A percentile compares a stretch with the other conserved stretches of the same genome.
Conservation (phyloP, 1,140 invertebrate species). For the Calliphora vicina region DNA sequence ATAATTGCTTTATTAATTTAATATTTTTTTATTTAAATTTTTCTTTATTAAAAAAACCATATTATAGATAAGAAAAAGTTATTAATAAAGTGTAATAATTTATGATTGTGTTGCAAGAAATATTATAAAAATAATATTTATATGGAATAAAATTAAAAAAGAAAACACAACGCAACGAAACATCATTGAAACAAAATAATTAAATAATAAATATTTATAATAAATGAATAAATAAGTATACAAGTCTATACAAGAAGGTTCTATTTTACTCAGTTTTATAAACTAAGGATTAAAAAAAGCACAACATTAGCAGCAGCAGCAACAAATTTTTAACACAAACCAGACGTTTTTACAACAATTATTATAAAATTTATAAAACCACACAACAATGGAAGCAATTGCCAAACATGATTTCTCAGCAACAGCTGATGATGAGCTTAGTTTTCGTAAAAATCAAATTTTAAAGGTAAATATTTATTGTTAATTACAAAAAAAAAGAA, state of each 20-base stretch:
- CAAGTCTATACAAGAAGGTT: not conserved
- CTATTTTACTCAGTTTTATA: not conserved
- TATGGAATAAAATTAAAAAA: not conserved
- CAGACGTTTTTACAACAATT: constrained; percentile 29
- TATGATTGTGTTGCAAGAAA: constrained; percentile 13
- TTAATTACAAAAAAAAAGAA: too few relatives aligned
- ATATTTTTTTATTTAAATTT: not conserved
- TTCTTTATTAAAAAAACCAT: too few relatives aligned
- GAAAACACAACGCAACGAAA: constrained; percentile 20
- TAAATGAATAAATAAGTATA: not conserved
- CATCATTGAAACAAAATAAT: not conserved
- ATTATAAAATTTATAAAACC: constrained; percentile 39
- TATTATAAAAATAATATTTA: not conserved
- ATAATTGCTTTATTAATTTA: not conserved
- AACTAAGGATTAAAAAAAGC: constrained; percentile 33
- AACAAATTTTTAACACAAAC: constrained; percentile 15
- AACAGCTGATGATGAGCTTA: constrained; percentile 97
- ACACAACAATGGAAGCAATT: constrained; percentile 90
- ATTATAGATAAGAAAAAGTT: constrained; percentile 14
- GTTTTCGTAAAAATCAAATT: constrained; percentile 93
- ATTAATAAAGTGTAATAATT: constrained; percentile 8
- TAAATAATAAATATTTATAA: not conserved
- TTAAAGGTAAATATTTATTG: constrained; percentile 87
- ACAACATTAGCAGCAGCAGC: constrained; percentile 10
- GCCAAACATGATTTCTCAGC: constrained; percentile 99